These are phyloP conservation scores for Zeuzera pyrina DNA, from an alignment of 2,888 invertebrate species.

Conservation along the genomic window DNA sequence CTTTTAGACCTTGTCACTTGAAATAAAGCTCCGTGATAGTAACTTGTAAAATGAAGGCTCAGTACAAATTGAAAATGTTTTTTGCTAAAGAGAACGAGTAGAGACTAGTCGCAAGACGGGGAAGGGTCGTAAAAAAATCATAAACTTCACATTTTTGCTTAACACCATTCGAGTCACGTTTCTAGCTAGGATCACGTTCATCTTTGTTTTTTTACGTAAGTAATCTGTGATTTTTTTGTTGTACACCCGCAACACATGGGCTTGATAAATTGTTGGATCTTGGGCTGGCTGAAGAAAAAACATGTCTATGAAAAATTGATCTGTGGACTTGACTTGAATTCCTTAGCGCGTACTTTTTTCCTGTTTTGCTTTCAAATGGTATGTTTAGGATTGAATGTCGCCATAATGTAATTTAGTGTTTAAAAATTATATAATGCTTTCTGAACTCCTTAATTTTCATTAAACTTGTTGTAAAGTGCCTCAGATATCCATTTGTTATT, in stretches of 20 bases:
- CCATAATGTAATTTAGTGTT: not conserved
- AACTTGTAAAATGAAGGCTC: too few species aligned
- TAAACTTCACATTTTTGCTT: conserved; percentile 33
- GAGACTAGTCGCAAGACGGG: conserved; percentile 22
- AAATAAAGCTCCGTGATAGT: too few species aligned
- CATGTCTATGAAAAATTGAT: conserved; percentile 44
- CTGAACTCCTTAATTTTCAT: too few species aligned
- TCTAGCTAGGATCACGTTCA: conserved; percentile 36
- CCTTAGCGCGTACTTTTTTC: conserved; percentile 20
- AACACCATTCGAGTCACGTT: conserved; percentile 42
- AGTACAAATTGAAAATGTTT: too few species aligned
- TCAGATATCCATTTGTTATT: too few species aligned
- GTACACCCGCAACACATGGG: conserved; percentile 39
- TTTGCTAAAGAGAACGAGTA: conserved; percentile 15
- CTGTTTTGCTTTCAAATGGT: conserved; percentile 1
- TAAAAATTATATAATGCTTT: not conserved
- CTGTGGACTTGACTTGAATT: conserved; percentile 25
- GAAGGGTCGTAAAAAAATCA: conserved; percentile 38
- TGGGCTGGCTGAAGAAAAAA: conserved; percentile 22
- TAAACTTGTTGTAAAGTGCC: too few species aligned
- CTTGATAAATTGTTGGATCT: conserved; percentile 49
- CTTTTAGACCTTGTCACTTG: too few species aligned
- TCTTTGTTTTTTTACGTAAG: conserved; percentile 42
- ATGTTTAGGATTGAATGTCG: not conserved
- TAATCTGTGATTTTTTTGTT: conserved; percentile 44